Evolutionary conservation across 2,797 vertebrate genomes (phyloP).

Genomic region (Huso huso): DNA sequence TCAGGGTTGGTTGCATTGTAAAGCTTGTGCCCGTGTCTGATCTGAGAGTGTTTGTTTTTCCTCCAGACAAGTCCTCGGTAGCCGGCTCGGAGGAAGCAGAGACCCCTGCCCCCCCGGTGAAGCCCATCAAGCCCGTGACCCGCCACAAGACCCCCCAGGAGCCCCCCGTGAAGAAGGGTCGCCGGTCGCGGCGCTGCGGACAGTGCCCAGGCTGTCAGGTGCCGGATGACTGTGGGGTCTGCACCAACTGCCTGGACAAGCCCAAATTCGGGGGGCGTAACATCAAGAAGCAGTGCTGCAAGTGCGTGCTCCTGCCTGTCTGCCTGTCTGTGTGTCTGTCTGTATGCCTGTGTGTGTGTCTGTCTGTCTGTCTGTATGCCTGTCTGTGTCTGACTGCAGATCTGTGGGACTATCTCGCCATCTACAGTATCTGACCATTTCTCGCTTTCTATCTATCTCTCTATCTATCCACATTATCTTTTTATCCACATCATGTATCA

Average conservation of each 20-base stretch:
- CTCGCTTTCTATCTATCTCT: no score
- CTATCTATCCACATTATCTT: no score
- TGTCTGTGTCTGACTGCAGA: not conserved
- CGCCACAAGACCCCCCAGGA: slow-evolving; percentile 86
- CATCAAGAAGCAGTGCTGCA: slow-evolving; percentile 99
- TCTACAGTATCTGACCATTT: no score
- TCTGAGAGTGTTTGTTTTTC: not conserved
- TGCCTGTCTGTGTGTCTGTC: not conserved
- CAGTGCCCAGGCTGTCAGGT: slow-evolving; percentile 96
- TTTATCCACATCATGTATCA: no score
- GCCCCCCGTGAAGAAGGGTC: slow-evolving; percentile 87
- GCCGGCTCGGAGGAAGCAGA: slow-evolving; percentile 98
- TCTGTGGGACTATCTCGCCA: no score
- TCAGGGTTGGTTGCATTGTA: no score
- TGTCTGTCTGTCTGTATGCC: slow-evolving; percentile 4
- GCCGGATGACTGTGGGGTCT: slow-evolving; percentile 91
- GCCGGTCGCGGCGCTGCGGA: slow-evolving; percentile 87
- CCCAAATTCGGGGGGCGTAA: slow-evolving; percentile 97
- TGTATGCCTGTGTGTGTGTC: slow-evolving; percentile 13
- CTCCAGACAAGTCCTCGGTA: slow-evolving; percentile 89
- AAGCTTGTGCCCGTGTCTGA: no score
- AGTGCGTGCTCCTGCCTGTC: slow-evolving; percentile 64
- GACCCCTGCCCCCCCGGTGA: slow-evolving; percentile 87
- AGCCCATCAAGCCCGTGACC: slow-evolving; percentile 79
- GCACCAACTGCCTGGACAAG: slow-evolving; percentile 97